phyloP scores from a whole-genome alignment of 2,888 invertebrate genomes.

The Drosophila emarginata region DNA sequence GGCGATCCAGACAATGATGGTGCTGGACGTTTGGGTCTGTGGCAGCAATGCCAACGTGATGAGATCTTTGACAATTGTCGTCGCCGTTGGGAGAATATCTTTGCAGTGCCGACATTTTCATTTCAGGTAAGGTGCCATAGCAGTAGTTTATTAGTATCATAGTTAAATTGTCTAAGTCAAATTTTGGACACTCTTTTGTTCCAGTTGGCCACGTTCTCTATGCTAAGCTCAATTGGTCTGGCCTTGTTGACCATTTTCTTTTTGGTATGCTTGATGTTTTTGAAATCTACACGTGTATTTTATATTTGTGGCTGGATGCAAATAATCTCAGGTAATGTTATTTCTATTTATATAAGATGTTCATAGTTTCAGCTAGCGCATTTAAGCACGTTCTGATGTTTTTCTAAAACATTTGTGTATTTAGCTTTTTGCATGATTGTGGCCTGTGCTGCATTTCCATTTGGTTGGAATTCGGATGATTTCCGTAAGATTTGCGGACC shows the following conservation, averaged over 20 bases:
- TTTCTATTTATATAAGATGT: background rate
- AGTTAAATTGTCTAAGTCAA: background rate
- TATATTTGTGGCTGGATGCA: constrained; percentile 98
- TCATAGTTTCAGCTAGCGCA: constrained; percentile 1
- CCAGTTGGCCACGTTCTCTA: constrained; percentile 91
- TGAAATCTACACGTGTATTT: constrained; percentile 95
- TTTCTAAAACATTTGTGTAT: constrained; percentile 67
- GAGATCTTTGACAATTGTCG: constrained; percentile 91
- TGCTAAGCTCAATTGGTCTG: constrained; percentile 92
- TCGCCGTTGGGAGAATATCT: constrained; percentile 92
- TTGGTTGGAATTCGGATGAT: constrained; percentile 93
- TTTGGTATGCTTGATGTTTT: constrained; percentile 96
- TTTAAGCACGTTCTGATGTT: constrained; percentile 47
- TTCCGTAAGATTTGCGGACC: constrained; percentile 94
- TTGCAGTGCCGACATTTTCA: constrained; percentile 89
- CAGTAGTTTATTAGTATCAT: background rate
- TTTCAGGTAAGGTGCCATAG: constrained; percentile 84
- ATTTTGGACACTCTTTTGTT: constrained; percentile 15
- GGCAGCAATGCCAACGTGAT: constrained; percentile 92
- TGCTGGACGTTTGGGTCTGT: constrained; percentile 95
- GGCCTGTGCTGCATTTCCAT: constrained; percentile 94
- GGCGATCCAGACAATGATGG: constrained; percentile 92
- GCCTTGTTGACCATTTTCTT: constrained; percentile 93
- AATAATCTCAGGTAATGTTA: constrained; percentile 91
- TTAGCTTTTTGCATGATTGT: constrained; percentile 93